phyloP scores from a whole-genome alignment of 2,888 invertebrate species.

The Petrolisthes manimaculis region DNA sequence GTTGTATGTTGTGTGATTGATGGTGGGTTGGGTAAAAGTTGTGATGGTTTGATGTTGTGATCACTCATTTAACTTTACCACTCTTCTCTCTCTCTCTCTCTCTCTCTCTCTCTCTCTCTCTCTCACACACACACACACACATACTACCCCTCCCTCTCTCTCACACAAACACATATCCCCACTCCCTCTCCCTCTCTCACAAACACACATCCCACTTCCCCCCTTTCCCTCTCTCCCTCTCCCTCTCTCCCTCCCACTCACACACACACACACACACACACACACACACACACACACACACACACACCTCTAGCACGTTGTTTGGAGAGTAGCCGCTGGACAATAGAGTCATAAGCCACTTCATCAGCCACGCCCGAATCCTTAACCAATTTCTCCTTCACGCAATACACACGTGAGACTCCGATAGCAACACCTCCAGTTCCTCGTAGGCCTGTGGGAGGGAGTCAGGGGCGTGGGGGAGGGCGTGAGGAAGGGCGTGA shows the following conservation, averaged over 20 bases:
- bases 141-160: too few species aligned
- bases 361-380: constrained; percentile 95
- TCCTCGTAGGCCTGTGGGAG: constrained; percentile 94
- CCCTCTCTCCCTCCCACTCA: not conserved
- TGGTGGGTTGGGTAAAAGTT: not conserved
- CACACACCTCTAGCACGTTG: constrained; percentile 86
- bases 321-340: constrained; percentile 85
- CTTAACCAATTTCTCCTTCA: constrained; percentile 93
- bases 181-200: not conserved
- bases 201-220: not conserved
- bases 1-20: not conserved
- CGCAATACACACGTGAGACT: constrained; percentile 92
- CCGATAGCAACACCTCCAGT: constrained; percentile 85
- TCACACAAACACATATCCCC: too few species aligned
- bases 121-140: too few species aligned
- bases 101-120: too few species aligned
- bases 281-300: too few species aligned
- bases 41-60: too few species aligned
- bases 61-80: too few species aligned
- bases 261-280: too few species aligned
- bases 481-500: constrained; percentile 42
- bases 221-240: not conserved
- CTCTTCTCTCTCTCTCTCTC: too few species aligned
- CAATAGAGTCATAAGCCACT: constrained; percentile 88
- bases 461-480: too few species aligned